phyloP scores from a whole-genome alignment of 2,113 vertebrate species.

The Pangasianodon hypophthalmus region DNA sequence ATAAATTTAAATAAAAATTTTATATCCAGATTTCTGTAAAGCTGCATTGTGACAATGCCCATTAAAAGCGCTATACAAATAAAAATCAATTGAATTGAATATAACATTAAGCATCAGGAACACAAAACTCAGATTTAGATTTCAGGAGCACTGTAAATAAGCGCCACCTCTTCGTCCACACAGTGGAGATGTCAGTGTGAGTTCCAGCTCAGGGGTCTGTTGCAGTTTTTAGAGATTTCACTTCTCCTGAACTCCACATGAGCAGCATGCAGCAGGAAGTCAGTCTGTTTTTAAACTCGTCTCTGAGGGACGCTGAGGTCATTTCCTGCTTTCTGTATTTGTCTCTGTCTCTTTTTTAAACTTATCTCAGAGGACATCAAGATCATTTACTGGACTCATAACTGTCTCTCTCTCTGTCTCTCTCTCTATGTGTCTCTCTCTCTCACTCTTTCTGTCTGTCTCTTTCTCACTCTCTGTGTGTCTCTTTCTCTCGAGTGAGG shows the following conservation, averaged over 20 bases:
- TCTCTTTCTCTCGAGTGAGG: neutral
- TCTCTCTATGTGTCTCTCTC: neutral
- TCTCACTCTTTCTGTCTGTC: neutral
- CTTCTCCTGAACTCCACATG: conserved; percentile 9
- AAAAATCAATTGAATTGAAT: neutral
- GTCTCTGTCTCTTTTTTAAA: conserved; percentile 1
- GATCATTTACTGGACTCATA: neutral
- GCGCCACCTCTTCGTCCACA: neutral
- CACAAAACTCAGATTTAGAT: neutral
- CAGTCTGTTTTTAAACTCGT: conserved; percentile 23
- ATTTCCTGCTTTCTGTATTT: conserved; percentile 28
- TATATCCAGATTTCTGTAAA: neutral
- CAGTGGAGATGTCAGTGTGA: neutral
- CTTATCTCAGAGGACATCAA: neutral
- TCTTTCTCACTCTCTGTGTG: neutral
- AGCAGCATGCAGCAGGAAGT: neutral
- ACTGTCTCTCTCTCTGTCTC: neutral
- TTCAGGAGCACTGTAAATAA: neutral
- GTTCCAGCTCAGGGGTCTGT: neutral
- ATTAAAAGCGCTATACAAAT: neutral
- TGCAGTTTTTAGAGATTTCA: neutral
- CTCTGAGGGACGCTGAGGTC: conserved; percentile 17
- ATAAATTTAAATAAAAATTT: too few relatives aligned
- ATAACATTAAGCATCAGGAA: neutral
- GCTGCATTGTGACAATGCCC: neutral